Percentiles rank a stretch among this genome's conserved stretches.
Evolutionary conservation across 1,140 invertebrate species (phyloP).

Genomic region (Orchestia grillus): DNA sequence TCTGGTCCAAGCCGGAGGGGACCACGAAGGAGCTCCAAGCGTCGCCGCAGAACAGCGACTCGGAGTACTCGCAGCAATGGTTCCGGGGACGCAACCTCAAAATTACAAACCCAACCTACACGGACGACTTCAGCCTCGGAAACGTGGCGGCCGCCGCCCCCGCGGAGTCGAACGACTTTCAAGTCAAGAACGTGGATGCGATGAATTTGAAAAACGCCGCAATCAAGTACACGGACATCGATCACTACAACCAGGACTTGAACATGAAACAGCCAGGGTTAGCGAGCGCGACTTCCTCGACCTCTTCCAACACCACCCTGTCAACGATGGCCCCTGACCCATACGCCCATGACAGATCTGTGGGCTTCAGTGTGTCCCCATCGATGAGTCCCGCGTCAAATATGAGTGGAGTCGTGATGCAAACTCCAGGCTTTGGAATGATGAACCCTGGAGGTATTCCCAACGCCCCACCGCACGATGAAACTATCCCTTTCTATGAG

Average conservation of each 20-base stretch:
- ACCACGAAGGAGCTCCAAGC: neutral
- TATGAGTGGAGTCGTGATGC: neutral
- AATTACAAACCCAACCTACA: slow-evolving; percentile 13
- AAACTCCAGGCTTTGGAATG: neutral
- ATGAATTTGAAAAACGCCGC: slow-evolving; percentile 37
- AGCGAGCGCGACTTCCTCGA: neutral
- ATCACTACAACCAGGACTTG: slow-evolving; percentile 43
- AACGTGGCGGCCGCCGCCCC: neutral
- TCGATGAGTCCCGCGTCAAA: neutral
- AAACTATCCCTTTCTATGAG: slow-evolving; percentile 1
- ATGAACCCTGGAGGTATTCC: neutral
- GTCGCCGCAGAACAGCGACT: slow-evolving; percentile 5
- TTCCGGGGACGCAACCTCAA: slow-evolving; percentile 34
- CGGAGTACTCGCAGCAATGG: slow-evolving; percentile 12
- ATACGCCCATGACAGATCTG: neutral
- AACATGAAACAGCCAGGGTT: slow-evolving; percentile 19
- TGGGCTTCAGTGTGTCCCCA: neutral
- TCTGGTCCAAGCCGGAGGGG: neutral
- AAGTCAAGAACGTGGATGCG: neutral
- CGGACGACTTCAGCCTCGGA: neutral
- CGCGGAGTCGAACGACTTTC: neutral
- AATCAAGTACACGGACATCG: slow-evolving; percentile 3
- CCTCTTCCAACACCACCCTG: slow-evolving; percentile 24
- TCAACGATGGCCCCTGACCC: slow-evolving; percentile 39
- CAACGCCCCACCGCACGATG: neutral